Conservation (phyloP, 2,888 invertebrate genomes). For the Polia nebulosa region DNA sequence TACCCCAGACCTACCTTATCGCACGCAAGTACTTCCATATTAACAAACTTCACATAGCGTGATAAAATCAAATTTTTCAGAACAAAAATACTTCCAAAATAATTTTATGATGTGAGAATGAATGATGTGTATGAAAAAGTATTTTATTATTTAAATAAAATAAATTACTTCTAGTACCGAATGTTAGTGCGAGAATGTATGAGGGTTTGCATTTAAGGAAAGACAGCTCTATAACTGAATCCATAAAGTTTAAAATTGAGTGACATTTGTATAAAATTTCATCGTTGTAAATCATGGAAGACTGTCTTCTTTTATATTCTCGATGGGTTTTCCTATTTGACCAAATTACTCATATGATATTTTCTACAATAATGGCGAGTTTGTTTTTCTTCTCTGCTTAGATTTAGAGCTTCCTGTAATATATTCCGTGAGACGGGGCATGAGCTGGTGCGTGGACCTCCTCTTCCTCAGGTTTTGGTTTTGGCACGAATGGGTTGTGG, state of each 20-base stretch:
- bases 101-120: conserved; percentile 38
- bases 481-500: conserved; percentile 95
- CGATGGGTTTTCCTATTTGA: conserved; percentile 45
- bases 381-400: conserved; percentile 26
- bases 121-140: conserved; percentile 34
- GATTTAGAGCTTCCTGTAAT: conserved; percentile 61
- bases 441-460: conserved; percentile 30
- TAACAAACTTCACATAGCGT: conserved; percentile 35
- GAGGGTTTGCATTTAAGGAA: conserved; percentile 4
- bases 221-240: background rate
- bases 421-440: conserved; percentile 61
- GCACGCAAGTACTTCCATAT: conserved; percentile 38
- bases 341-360: conserved; percentile 46
- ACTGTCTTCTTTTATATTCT: conserved; percentile 13
- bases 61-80: conserved; percentile 33
- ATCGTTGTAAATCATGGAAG: conserved; percentile 13
- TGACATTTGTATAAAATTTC: conserved; percentile 14
- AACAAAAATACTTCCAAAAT: conserved; percentile 28
- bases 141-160: conserved; percentile 55
- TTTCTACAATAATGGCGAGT: conserved; percentile 56
- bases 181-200: conserved; percentile 32
- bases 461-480: conserved; percentile 91
- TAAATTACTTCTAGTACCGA: conserved; percentile 55
- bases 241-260: background rate
- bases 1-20: conserved; percentile 24